These are phyloP conservation scores for Gryon sp. DNA, from an alignment of 1,140 invertebrate genomes.

Conservation along the genomic window DNA sequence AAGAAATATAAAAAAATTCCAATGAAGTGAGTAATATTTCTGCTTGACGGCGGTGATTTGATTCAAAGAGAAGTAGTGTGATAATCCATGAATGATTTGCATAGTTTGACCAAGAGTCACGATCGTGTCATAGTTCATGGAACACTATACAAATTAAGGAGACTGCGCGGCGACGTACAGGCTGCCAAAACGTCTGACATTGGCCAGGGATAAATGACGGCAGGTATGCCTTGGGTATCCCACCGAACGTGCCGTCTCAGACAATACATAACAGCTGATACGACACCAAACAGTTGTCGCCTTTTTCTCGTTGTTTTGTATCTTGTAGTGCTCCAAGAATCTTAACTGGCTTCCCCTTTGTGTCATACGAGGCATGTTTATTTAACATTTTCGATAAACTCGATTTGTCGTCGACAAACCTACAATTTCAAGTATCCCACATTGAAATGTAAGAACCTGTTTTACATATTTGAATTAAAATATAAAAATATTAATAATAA, in stretches of 20 bases:
- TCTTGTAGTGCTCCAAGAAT: constrained; percentile 40
- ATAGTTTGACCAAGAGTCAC: constrained; percentile 57
- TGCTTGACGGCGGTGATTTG: constrained; percentile 51
- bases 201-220: constrained; percentile 55
- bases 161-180: constrained; percentile 54
- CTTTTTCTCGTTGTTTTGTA: constrained; percentile 56
- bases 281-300: constrained; percentile 59
- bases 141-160: constrained; percentile 62
- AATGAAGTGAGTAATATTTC: constrained; percentile 47
- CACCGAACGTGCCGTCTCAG: constrained; percentile 47
- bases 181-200: constrained; percentile 58
- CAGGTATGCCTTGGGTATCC: constrained; percentile 52
- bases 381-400: constrained; percentile 42
- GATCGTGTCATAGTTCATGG: constrained; percentile 52
- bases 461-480: too few relatives aligned
- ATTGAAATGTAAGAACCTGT: too few relatives aligned
- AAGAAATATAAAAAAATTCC: constrained; percentile 20
- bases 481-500: too few relatives aligned
- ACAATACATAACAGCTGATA: constrained; percentile 64
- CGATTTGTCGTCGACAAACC: constrained; percentile 1
- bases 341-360: constrained; percentile 43
- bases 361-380: constrained; percentile 37
- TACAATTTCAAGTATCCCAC: too few relatives aligned
- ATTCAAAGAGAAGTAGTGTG: constrained; percentile 27
- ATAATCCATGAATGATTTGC: constrained; percentile 47